Evolutionary conservation across 2,113 vertebrate genomes (phyloP).

Genomic region (Amia ocellicauda): DNA sequence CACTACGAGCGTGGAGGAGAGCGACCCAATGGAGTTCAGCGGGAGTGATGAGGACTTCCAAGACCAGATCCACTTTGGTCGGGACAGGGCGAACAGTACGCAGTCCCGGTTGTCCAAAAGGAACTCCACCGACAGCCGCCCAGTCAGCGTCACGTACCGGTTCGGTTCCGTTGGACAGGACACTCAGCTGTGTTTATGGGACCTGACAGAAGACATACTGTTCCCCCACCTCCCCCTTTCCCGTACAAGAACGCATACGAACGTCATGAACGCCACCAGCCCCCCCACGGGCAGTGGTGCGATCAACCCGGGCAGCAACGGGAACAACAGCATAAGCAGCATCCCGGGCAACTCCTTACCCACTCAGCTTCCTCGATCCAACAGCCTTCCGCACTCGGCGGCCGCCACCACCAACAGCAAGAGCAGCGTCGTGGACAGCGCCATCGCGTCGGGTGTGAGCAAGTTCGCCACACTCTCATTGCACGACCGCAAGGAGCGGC

Average conservation of each 20-base stretch:
- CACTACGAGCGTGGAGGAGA: slow-evolving; percentile 93
- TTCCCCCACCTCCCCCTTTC: slow-evolving; percentile 96
- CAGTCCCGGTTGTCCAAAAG: slow-evolving; percentile 93
- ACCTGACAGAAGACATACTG: slow-evolving; percentile 97
- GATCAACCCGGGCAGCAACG: slow-evolving; percentile 48
- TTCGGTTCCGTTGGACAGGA: slow-evolving; percentile 98
- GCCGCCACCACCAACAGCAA: slow-evolving; percentile 83
- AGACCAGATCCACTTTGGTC: slow-evolving; percentile 82
- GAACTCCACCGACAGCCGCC: slow-evolving; percentile 94
- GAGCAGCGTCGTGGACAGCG: slow-evolving; percentile 81
- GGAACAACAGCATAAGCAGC: slow-evolving; percentile 69
- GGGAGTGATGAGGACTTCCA: slow-evolving; percentile 97
- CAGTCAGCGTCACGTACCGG: slow-evolving; percentile 91
- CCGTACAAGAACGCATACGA: slow-evolving; percentile 94
- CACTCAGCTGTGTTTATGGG: slow-evolving; percentile 95
- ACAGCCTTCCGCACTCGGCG: slow-evolving; percentile 92
- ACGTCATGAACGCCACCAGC: slow-evolving; percentile 93
- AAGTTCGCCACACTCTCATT: slow-evolving; percentile 95
- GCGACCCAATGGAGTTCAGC: slow-evolving; percentile 89
- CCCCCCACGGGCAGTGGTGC: slow-evolving; percentile 68
- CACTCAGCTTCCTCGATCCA: slow-evolving; percentile 87
- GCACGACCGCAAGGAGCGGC: slow-evolving; percentile 93
- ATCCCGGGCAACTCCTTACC: slow-evolving; percentile 76
- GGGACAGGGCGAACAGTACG: slow-evolving; percentile 89
- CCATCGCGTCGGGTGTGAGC: slow-evolving; percentile 87